Conservation (phyloP, 2,888 invertebrate species). For the Dyspetes luteomarginatus region DNA sequence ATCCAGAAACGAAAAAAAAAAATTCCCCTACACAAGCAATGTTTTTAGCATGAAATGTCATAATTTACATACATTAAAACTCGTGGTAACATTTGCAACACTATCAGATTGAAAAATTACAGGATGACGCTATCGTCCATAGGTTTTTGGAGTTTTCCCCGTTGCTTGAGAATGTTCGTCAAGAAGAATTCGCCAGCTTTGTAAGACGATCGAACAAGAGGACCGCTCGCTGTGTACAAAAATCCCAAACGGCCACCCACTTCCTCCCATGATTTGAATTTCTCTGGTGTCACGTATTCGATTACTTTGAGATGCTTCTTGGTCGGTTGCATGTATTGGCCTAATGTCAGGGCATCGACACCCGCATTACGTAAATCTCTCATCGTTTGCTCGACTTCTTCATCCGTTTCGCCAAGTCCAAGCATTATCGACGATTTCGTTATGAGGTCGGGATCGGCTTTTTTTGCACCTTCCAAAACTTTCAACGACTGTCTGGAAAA, state of each 20-base stretch:
- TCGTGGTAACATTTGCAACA: slow-evolving; percentile 19
- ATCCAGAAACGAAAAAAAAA: too few relatives aligned
- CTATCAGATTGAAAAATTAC: slow-evolving; percentile 42
- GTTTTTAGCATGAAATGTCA: slow-evolving; percentile 25
- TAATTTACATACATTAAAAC: slow-evolving; percentile 24
- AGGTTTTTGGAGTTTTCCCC: slow-evolving; percentile 56
- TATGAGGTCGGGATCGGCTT: slow-evolving; percentile 90
- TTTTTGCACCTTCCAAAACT: slow-evolving; percentile 93
- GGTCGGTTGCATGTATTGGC: slow-evolving; percentile 99
- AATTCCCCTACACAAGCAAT: too few relatives aligned
- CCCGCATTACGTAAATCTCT: slow-evolving; percentile 91
- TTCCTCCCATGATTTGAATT: slow-evolving; percentile 94
- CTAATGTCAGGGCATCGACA: slow-evolving; percentile 98
- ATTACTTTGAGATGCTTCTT: slow-evolving; percentile 96
- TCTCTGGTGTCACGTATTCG: slow-evolving; percentile 98
- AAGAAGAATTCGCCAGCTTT: slow-evolving; percentile 99
- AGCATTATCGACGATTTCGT: slow-evolving; percentile 99
- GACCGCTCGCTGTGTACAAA: slow-evolving; percentile 98
- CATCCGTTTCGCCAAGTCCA: slow-evolving; percentile 96
- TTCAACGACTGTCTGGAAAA: slow-evolving; percentile 93
- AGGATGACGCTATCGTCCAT: slow-evolving; percentile 48
- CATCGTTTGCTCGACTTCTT: slow-evolving; percentile 94
- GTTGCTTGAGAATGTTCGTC: slow-evolving; percentile 89
- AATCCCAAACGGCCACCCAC: slow-evolving; percentile 94
- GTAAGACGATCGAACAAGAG: slow-evolving; percentile 97